phyloP scores from a whole-genome alignment of 2,888 invertebrate genomes.

The Pachycephus smyrnensis region DNA sequence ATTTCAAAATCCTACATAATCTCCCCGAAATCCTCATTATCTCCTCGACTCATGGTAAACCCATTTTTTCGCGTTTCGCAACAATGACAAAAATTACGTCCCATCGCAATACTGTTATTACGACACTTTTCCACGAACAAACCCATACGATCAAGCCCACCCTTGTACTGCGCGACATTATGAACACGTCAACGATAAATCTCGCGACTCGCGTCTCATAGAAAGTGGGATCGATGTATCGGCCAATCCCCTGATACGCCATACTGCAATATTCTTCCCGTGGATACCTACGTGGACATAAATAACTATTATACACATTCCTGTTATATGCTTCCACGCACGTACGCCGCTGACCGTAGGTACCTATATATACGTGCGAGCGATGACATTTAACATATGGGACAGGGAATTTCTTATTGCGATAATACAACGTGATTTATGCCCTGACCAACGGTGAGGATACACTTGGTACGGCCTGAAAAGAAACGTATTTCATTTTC shows the following conservation, averaged over 20 bases:
- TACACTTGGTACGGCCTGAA: too few species aligned
- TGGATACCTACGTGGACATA: constrained; percentile 43
- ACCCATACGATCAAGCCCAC: too few species aligned
- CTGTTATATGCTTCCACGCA: constrained; percentile 38
- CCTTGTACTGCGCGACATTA: constrained; percentile 38
- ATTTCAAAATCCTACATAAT: too few species aligned
- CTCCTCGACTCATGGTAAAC: too few species aligned
- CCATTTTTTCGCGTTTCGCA: too few species aligned
- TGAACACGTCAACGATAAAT: constrained; percentile 57
- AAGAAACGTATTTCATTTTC: too few species aligned
- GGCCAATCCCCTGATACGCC: constrained; percentile 8
- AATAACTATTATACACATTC: constrained; percentile 49
- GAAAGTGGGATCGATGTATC: constrained; percentile 29
- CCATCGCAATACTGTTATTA: too few species aligned
- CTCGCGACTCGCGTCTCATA: constrained; percentile 30
- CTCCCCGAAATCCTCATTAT: too few species aligned
- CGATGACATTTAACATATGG: constrained; percentile 42
- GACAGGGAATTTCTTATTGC: constrained; percentile 45
- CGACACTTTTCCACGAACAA: too few species aligned
- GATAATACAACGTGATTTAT: constrained; percentile 14
- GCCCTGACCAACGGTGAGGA: too few species aligned
- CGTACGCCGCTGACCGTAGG: constrained; percentile 28
- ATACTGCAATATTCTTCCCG: constrained; percentile 20
- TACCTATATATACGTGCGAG: constrained; percentile 1
- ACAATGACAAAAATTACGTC: too few species aligned